Percentiles rank a stretch among this genome's conserved stretches.
These are phyloP conservation scores for Otolemur crassicaudatus DNA, from an alignment of 2,797 vertebrate species.

Conservation along the genomic window DNA sequence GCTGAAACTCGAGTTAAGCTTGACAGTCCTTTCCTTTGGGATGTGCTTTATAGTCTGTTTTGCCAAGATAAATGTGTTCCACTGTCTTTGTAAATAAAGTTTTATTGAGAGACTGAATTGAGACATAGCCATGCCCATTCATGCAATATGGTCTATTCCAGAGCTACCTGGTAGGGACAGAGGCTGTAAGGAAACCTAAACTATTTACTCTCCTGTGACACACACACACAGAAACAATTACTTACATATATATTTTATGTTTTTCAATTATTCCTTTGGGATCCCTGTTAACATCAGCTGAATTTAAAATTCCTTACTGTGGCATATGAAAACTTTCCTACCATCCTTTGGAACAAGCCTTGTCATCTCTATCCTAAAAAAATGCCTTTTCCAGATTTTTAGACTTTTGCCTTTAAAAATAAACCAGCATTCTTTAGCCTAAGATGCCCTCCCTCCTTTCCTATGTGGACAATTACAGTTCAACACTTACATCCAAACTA, in stretches of 20 bases:
- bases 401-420: background rate
- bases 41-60: background rate
- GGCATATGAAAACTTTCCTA: background rate
- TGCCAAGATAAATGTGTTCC: background rate
- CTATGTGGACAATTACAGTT: background rate
- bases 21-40: background rate
- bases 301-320: background rate
- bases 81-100: background rate
- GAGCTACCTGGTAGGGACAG: background rate
- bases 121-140: background rate
- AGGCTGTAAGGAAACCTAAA: background rate
- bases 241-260: background rate
- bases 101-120: background rate
- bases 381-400: background rate
- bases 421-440: background rate
- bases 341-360: background rate
- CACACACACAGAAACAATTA: no score
- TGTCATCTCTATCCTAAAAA: background rate
- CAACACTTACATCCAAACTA: background rate
- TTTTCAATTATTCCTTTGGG: background rate
- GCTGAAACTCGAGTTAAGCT: background rate
- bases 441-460: background rate
- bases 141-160: no score
- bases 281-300: background rate
- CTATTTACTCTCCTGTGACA: background rate